These are phyloP conservation scores for Drosophila colorata DNA, from an alignment of 2,888 invertebrate species.

Conservation along the genomic window DNA sequence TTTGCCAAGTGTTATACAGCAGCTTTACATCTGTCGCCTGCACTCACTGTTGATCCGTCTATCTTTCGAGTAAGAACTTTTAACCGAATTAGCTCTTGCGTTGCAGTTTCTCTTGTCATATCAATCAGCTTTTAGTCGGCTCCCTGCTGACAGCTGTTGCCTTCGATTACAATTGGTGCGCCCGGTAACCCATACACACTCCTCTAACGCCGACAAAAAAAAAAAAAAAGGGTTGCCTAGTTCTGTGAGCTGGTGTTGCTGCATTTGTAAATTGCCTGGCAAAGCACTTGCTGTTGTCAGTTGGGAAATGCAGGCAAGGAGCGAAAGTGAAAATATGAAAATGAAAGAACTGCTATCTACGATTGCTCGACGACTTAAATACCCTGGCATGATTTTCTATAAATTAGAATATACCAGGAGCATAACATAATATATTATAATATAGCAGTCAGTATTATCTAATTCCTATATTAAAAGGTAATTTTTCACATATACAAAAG, in stretches of 20 bases:
- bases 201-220: neutral
- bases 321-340: slow-evolving; percentile 33
- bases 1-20: slow-evolving; percentile 5
- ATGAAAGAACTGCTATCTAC: neutral
- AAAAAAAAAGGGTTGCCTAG: slow-evolving; percentile 13
- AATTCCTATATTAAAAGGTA: too few relatives aligned
- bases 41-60: neutral
- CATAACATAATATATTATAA: too few relatives aligned
- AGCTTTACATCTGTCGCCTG: neutral
- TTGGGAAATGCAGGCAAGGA: slow-evolving; percentile 51
- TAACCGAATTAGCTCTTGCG: slow-evolving; percentile 20
- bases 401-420: too few relatives aligned
- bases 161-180: slow-evolving; percentile 31
- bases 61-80: neutral
- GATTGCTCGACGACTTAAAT: neutral
- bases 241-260: slow-evolving; percentile 3
- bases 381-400: neutral
- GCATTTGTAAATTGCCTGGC: slow-evolving; percentile 35
- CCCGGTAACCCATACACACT: slow-evolving; percentile 2
- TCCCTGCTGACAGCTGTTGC: slow-evolving; percentile 35
- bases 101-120: slow-evolving; percentile 20
- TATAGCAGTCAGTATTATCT: too few relatives aligned
- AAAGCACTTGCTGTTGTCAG: slow-evolving; percentile 69
- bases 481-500: too few relatives aligned
- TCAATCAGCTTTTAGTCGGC: slow-evolving; percentile 22